phyloP scores from a whole-genome alignment of 2,797 vertebrate species.

The Megaceryle alcyon region DNA sequence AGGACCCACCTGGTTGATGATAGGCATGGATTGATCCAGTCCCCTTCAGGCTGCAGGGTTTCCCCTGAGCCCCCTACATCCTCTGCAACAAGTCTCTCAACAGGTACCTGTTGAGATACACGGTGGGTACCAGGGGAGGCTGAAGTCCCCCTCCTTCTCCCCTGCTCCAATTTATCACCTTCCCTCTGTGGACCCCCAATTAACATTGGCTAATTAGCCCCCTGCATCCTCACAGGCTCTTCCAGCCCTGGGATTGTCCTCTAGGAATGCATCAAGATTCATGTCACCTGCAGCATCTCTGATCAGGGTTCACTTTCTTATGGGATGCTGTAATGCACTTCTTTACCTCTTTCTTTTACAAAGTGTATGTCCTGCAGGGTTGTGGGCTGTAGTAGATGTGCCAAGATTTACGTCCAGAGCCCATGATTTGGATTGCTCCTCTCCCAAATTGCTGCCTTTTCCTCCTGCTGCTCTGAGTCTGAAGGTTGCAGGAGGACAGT shows the following conservation, averaged over 20 bases:
- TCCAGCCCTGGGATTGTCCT: neutral
- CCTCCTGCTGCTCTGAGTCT: neutral
- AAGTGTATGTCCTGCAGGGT: neutral
- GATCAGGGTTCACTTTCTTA: neutral
- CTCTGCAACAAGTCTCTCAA: neutral
- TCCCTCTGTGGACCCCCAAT: neutral
- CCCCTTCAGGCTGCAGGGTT: neutral
- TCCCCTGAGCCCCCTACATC: neutral
- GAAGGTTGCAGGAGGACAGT: neutral
- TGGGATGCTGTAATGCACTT: neutral
- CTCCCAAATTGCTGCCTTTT: neutral
- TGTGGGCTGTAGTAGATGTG: accelerated
- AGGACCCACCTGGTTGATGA: neutral
- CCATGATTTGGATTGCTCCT: neutral
- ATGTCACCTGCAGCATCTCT: neutral
- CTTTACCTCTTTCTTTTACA: neutral
- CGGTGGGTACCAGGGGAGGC: neutral
- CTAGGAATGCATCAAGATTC: neutral
- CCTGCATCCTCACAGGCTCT: neutral
- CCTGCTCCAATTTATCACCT: neutral
- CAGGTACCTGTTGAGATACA: neutral
- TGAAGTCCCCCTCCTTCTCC: neutral
- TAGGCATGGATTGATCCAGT: accelerated
- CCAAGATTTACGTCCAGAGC: neutral
- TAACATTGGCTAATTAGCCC: neutral